Base-by-base conservation (phyloP, 2,888 invertebrate species). In the Tanytarsus gracilentus region DNA sequence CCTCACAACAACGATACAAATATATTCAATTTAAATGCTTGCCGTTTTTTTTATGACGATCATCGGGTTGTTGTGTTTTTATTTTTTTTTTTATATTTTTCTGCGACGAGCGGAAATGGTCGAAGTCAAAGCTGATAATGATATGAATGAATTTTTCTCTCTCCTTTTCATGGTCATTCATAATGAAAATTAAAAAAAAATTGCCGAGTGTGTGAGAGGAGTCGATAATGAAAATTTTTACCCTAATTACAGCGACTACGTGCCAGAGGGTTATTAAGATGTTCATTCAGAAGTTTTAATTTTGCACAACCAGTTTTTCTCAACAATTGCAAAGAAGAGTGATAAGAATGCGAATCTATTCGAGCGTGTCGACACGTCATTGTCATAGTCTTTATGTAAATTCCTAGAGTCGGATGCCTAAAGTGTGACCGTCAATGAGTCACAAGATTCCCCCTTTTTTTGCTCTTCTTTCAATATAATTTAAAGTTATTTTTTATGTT, bases 341-440 rank as follows among this genome's bases (percentile, higher is more conserved):
- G n/a, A n/a, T n/a, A n/a, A n/a, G n/a, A n/a, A n/a, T n/a, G n/a
- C n/a, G n/a, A n/a, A n/a, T n/a, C n/a, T n/a, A n/a, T n/a, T n/a
- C n/a, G n/a, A n/a, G n/a, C n/a, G n/a, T n/a, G n/a, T n/a, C n/a
- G n/a, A n/a, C n/a, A 4, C n/a, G n/a, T 40, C 21, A 9, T 16
- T 40, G 16, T 16, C 23, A 4, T 23, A 18, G 16, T 21, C 21
- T 16, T 40, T 40, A 7, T 40, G 16, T 40, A 18, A 18, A 14
- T 40, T 21, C 16, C 16, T 18, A 23, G 44, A 23, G 44, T 44
- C 44, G 23, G 23, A 44, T 18, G 58, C 27, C 14, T 9, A 48
- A 58, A 58, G 58, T 48, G 58, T 58, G 58, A 48, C 48, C 58
- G 58, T 58, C 58, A 58, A 58, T 58, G 58, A 58, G 58, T 58